These are phyloP conservation scores for Himalopsyche anomala DNA, from an alignment of 2,888 invertebrate species.

Conservation along the genomic window DNA sequence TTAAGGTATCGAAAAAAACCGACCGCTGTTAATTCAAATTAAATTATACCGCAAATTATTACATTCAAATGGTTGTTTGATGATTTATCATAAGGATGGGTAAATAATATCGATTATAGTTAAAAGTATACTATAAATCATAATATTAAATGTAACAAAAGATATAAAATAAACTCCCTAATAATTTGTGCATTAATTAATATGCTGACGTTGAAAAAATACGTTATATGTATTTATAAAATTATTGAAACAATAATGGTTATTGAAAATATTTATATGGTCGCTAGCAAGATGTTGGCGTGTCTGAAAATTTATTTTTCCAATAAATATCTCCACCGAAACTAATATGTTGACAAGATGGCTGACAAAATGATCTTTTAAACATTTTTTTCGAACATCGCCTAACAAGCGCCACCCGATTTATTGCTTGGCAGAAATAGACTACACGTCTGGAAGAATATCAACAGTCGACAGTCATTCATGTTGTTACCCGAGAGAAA, in stretches of 20 bases:
- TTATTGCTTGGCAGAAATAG: constrained; percentile 33
- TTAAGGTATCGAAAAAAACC: too few species aligned
- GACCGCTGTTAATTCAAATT: too few species aligned
- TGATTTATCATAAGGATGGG: too few species aligned
- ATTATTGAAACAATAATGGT: constrained; percentile 21
- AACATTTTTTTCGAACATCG: constrained; percentile 31
- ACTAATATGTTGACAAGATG: constrained; percentile 40
- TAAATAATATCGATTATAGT: too few species aligned
- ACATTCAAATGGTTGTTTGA: too few species aligned
- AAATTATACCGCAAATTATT: too few species aligned
- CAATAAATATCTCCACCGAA: constrained; percentile 18
- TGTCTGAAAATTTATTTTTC: constrained; percentile 25
- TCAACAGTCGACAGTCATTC: neutral
- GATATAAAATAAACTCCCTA: too few species aligned
- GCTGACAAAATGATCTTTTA: constrained; percentile 43
- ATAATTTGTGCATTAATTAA: too few species aligned
- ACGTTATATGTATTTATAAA: neutral
- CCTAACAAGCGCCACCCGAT: constrained; percentile 40
- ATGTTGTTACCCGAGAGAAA: neutral
- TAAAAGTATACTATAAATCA: too few species aligned
- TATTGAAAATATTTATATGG: constrained; percentile 32
- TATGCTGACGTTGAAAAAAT: neutral
- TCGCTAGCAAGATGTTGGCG: neutral
- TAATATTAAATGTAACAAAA: too few species aligned
- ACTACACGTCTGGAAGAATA: constrained; percentile 23